These are phyloP conservation scores for Zaprionus capensis DNA, from an alignment of 1,140 invertebrate species.

Conservation along the genomic window DNA sequence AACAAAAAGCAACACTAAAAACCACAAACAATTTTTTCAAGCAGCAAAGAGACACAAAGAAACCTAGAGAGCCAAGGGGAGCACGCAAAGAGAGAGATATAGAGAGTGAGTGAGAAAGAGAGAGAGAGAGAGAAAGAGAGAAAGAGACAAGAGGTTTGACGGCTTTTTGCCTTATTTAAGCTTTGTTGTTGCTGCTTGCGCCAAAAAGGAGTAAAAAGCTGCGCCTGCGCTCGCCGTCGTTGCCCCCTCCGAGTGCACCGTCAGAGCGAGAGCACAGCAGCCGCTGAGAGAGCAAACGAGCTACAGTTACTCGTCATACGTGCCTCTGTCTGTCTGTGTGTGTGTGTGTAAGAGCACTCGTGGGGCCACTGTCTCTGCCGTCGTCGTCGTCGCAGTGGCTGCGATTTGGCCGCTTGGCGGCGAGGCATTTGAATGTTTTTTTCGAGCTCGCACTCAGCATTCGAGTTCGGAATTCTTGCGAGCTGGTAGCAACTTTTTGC, in stretches of 20 bases:
- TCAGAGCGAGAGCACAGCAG: constrained; percentile 57
- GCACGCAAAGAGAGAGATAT: constrained; percentile 21
- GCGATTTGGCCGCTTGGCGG: constrained; percentile 73
- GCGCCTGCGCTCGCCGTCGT: constrained; percentile 62
- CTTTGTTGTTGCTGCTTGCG: constrained; percentile 28
- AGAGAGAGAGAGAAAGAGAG: constrained; percentile 27
- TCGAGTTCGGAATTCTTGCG: constrained; percentile 84
- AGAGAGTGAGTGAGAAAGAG: background rate
- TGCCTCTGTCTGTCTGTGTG: background rate
- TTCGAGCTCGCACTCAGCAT: constrained; percentile 79
- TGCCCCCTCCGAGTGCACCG: constrained; percentile 17
- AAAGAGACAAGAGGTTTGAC: constrained; percentile 30
- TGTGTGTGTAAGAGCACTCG: constrained; percentile 31
- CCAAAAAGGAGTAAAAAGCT: constrained; percentile 73
- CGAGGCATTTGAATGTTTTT: constrained; percentile 83
- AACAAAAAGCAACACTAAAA: constrained; percentile 56
- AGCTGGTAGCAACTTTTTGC: constrained; percentile 82
- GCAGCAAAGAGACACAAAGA: constrained; percentile 20
- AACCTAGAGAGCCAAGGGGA: background rate
- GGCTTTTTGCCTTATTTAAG: constrained; percentile 25
- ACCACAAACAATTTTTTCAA: constrained; percentile 78
- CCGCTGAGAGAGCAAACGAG: constrained; percentile 38
- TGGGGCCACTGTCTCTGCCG: constrained; percentile 32
- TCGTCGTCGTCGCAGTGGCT: constrained; percentile 59
- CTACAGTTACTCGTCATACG: constrained; percentile 10